These are phyloP conservation scores for Schizotus pectinicornis DNA, from an alignment of 2,888 invertebrate genomes.

Conservation along the genomic window DNA sequence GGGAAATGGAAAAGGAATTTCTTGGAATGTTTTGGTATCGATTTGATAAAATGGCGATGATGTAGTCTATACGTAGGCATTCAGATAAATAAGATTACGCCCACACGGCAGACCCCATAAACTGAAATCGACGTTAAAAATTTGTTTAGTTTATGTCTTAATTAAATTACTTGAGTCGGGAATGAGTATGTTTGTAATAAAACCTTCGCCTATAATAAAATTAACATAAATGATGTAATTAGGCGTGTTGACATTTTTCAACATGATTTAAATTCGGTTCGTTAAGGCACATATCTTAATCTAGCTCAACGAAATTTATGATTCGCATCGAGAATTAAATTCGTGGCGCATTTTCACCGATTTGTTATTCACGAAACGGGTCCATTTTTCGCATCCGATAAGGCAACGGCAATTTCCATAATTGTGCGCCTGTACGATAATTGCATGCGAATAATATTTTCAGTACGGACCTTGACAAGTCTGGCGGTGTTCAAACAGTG, in stretches of 20 bases:
- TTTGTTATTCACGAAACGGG: slow-evolving; percentile 1
- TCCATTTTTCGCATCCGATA: not conserved
- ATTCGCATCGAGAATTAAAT: slow-evolving; percentile 3
- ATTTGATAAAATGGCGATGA: slow-evolving; percentile 13
- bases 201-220: slow-evolving; percentile 28
- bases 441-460: slow-evolving; percentile 6
- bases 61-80: slow-evolving; percentile 16
- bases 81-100: slow-evolving; percentile 18
- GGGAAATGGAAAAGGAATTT: too few relatives aligned
- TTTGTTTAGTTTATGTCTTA: slow-evolving; percentile 25
- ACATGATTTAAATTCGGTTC: slow-evolving; percentile 18
- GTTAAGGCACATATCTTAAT: slow-evolving; percentile 15
- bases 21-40: slow-evolving; percentile 5
- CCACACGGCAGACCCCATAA: slow-evolving; percentile 19
- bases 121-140: slow-evolving; percentile 21
- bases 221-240: slow-evolving; percentile 32
- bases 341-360: slow-evolving; percentile 1
- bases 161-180: slow-evolving; percentile 27
- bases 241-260: slow-evolving; percentile 28
- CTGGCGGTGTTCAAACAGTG: slow-evolving; percentile 44
- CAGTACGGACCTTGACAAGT: not conserved
- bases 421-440: not conserved
- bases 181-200: slow-evolving; percentile 25
- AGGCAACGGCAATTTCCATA: not conserved
- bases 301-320: slow-evolving; percentile 15